A percentile compares a stretch with the other conserved stretches of the same genome.
Evolutionary conservation across 2,888 invertebrate genomes (phyloP).

Genomic region (Calephelis perditalis): DNA sequence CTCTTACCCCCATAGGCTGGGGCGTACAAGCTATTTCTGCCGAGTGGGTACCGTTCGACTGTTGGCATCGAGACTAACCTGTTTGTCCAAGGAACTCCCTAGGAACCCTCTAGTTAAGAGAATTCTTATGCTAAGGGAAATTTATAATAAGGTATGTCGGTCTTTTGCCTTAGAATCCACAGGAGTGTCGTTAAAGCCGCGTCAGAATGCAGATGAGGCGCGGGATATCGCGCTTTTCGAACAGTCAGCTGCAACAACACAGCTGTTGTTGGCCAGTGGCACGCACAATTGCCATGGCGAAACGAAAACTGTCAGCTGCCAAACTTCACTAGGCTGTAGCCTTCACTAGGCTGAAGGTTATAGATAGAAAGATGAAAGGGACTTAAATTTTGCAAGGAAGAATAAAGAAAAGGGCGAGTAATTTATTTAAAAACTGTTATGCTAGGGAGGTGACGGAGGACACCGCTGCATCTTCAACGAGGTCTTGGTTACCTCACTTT

Average conservation of each 20-base stretch:
- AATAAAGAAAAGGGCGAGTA: constrained; percentile 29
- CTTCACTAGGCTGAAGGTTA: constrained; percentile 24
- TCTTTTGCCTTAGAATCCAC: not conserved
- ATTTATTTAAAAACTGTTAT: constrained; percentile 30
- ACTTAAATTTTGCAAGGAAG: constrained; percentile 20
- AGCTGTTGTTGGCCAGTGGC: constrained; percentile 21
- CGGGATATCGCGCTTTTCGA: not conserved
- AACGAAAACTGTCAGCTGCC: constrained; percentile 24
- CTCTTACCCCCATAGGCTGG: constrained; percentile 11
- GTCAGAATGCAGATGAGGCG: not conserved
- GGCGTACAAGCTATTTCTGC: not conserved
- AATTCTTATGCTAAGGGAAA: not conserved
- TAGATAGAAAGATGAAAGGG: constrained; percentile 28
- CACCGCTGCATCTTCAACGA: not conserved
- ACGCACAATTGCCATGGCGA: constrained; percentile 33
- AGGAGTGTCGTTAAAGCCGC: not conserved
- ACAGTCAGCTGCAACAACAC: not conserved
- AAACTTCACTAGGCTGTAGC: constrained; percentile 27
- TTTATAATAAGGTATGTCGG: not conserved
- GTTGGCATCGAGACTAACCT: not conserved
- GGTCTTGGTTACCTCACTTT: constrained; percentile 33
- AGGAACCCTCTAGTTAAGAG: not conserved
- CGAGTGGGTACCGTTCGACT: not conserved
- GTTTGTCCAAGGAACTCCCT: not conserved
- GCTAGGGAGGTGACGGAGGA: constrained; percentile 20